Base-by-base conservation (phyloP, 1,140 invertebrate species). In the Bombyx mandarina region DNA sequence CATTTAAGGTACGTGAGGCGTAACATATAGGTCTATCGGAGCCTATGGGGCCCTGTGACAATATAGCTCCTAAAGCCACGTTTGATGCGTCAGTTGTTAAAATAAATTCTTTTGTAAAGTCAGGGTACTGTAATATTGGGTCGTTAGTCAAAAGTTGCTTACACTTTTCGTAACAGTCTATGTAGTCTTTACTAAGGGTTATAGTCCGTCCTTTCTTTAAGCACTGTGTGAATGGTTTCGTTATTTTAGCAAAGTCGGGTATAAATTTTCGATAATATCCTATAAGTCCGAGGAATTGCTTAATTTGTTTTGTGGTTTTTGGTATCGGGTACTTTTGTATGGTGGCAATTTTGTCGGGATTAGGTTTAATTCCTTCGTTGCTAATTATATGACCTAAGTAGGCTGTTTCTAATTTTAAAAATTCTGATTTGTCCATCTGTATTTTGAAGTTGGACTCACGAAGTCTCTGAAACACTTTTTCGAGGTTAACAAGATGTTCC, bases 371-470 rank as follows among this genome's bases (percentile, higher is more conserved):
- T 10, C 76, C 74, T 8, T 71, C 57, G 43, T 45, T 22, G 5
- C 52, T 52, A 7, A 79, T 65, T 26, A 78, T 52, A 51, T 75
- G 66, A 8, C 62, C 57, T n/a, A 80, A 53, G 60, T 64, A 77
- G 9, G 58, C 53, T 8, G 75, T 55, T 65, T 63, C 59, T 50
- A 55, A 64, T 47, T 64, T 56, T 8, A 64, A 47, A 54, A 71
- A 77, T 51, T 66, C 54, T 26, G 60, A 82, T 56, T 88, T 88
- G 9, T 68, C 69, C 1, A 71, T 61, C 57, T 83, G 77, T 0
- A 88, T 53, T 63, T 82, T 79, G 10, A 89, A 61, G 43, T 71
- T 64, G 18, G 69, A 66, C 18, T 77, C 56, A 10, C 70, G 44
- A 3, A 88, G 54, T 56, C 59, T 81, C 55, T 75, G 35, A 66